Evolutionary conservation across 2,113 vertebrate genomes (phyloP), one percentile per base, ranked within the genome.

Genomic region (Toxostoma redivivum): DNA sequence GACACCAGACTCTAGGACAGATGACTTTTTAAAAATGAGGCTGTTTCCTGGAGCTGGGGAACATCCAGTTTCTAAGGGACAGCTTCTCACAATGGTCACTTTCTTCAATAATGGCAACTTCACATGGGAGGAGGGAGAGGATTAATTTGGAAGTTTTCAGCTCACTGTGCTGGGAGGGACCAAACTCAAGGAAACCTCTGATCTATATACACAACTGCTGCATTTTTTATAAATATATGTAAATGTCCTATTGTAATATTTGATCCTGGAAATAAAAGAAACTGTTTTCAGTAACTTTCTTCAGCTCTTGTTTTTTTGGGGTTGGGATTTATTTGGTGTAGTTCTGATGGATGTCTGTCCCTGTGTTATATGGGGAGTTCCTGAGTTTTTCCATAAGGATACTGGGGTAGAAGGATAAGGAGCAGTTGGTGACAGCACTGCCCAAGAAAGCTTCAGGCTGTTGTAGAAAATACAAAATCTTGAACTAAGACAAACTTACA

Each of bases 191-290:
- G 97, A 98, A 98, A 98, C 98, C 97, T 98, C 97, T 98, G 97
- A 98, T 97, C 97, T 98, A 97, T 98, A 97, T 97, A 98, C 95
- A 98, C 94, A 98, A 98, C 97, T 98, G 98, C 98, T 98, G 98
- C 98, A 98, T 98, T 98, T 98, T 98, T 98, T 98, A 98, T 98
- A 98, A 98, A 98, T 98, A 98, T 97, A 94, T 98, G 98, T 98
- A 98, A 98, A 98, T 98, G 97, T 98, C 97, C 97, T 98, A 95
- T 98, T 98, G 97, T 98, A 98, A 98, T 98, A 98, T 98, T 98
- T 98, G 98, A 98, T 97, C 97, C 97, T 98, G 97, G 95, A 98
- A 98, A 98, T 98, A 98, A 98, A 98, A 92, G 92, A 95, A 97
- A 96, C 97, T 96, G 80, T 97, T 98, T 98, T 98, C 97, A 97